Evolutionary conservation across 1,140 invertebrate genomes (phyloP).

Genomic region (Hesperophylax magnus): DNA sequence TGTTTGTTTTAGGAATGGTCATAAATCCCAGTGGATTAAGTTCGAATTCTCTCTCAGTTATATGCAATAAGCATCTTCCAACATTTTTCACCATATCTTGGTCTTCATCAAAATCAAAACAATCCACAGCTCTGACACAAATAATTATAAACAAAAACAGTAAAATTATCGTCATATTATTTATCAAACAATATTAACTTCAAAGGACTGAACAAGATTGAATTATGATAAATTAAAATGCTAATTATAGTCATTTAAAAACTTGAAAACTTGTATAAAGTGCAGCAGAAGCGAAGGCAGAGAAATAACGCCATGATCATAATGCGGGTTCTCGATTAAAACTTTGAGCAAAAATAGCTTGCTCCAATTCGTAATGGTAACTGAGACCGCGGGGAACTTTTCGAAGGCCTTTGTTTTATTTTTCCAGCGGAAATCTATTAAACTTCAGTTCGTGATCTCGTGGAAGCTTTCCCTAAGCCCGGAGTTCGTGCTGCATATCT

Average conservation of each 20-base stretch:
- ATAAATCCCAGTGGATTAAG: conserved; percentile 46
- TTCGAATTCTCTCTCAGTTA: conserved; percentile 43
- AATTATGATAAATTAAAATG: too few relatives aligned
- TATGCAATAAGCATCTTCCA: conserved; percentile 35
- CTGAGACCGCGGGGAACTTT: conserved; percentile 17
- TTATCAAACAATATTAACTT: too few relatives aligned
- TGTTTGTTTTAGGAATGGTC: conserved; percentile 47
- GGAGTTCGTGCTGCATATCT: neutral
- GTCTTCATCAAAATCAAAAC: neutral
- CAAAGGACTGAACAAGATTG: too few relatives aligned
- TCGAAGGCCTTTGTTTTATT: conserved; percentile 27
- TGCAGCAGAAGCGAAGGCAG: neutral
- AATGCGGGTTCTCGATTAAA: conserved; percentile 4
- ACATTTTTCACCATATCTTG: conserved; percentile 17
- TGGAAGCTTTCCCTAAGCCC: conserved; percentile 9
- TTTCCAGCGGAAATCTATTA: conserved; percentile 23
- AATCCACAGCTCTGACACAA: neutral
- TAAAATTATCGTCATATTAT: neutral
- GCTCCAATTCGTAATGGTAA: conserved; percentile 9
- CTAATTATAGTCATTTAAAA: too few relatives aligned
- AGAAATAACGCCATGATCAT: neutral
- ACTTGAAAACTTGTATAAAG: neutral
- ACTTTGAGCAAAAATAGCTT: neutral
- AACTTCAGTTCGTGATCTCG: conserved; percentile 34
- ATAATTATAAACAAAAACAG: neutral